Evolutionary conservation across 2,888 invertebrate genomes (phyloP).

Genomic region (Strigamia maritima): DNA sequence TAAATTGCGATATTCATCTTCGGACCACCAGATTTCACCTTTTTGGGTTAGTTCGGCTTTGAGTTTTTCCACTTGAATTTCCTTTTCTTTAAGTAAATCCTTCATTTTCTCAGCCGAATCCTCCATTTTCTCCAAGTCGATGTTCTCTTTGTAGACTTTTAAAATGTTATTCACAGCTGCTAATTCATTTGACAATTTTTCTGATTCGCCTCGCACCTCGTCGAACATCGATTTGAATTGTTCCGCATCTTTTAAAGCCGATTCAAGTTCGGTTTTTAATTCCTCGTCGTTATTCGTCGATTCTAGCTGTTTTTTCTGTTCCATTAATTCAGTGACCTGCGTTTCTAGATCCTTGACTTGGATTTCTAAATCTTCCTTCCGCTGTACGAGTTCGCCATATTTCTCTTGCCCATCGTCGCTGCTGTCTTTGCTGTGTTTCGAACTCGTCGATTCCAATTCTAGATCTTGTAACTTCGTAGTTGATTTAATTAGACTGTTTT

Average conservation of each 20-base stretch:
- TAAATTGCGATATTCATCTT: constrained; percentile 41
- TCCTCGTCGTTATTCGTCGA: too few species aligned
- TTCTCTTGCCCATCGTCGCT: constrained; percentile 35
- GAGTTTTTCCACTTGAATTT: too few species aligned
- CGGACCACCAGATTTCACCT: constrained; percentile 8
- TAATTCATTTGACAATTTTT: neutral
- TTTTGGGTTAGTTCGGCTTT: too few species aligned
- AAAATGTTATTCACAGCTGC: constrained; percentile 37
- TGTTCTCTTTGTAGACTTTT: constrained; percentile 40
- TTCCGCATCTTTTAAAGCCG: neutral
- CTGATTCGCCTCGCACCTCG: too few species aligned
- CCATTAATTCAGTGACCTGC: neutral
- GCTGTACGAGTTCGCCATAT: constrained; percentile 36
- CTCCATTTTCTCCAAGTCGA: constrained; percentile 36
- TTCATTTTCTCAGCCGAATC: constrained; percentile 1
- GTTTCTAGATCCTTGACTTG: constrained; percentile 28
- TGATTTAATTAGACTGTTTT: neutral
- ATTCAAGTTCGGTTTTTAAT: neutral
- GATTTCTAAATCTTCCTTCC: constrained; percentile 36
- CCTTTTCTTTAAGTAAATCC: neutral
- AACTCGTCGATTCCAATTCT: constrained; percentile 35
- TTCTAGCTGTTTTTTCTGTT: neutral
- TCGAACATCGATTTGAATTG: neutral
- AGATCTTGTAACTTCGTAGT: constrained; percentile 31
- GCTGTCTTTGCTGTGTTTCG: constrained; percentile 37